Conservation (phyloP, 2,888 invertebrate genomes). For the Scrobipalpa atriplicella region DNA sequence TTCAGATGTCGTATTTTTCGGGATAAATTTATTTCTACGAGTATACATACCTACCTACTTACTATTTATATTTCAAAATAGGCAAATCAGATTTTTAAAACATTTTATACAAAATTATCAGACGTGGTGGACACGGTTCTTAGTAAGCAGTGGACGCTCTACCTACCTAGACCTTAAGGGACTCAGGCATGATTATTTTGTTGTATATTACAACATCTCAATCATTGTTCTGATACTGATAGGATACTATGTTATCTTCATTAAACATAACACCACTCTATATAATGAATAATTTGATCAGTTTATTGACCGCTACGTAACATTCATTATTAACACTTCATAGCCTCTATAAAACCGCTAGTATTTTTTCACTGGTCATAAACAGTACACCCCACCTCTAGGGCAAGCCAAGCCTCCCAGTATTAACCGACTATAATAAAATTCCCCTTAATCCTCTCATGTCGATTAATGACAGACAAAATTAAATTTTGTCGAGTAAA, state of each 20-base stretch:
- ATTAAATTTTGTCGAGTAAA: conserved; percentile 69
- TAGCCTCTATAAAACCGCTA: conserved; percentile 13
- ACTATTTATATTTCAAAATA: no score
- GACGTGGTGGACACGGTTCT: no score
- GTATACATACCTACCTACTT: no score
- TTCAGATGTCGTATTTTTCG: no score
- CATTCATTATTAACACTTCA: conserved; percentile 17
- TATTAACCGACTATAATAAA: conserved; percentile 57
- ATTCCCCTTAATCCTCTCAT: conserved; percentile 71
- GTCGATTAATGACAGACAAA: conserved; percentile 75
- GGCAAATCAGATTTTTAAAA: no score
- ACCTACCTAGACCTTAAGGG: no score
- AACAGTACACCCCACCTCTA: conserved; percentile 21
- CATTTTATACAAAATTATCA: no score
- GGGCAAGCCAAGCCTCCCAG: conserved; percentile 50
- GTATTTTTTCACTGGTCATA: conserved; percentile 17
- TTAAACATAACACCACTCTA: neutral
- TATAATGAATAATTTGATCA: neutral
- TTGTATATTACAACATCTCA: no score
- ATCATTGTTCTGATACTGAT: no score
- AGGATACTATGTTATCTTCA: neutral
- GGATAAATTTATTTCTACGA: no score
- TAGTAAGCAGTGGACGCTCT: no score
- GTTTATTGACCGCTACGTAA: neutral
- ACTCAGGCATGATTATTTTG: no score